A percentile compares a stretch with the other conserved stretches of the same genome.
These are phyloP conservation scores for Congeria kusceri DNA, from an alignment of 2,888 invertebrate species.

Conservation along the genomic window DNA sequence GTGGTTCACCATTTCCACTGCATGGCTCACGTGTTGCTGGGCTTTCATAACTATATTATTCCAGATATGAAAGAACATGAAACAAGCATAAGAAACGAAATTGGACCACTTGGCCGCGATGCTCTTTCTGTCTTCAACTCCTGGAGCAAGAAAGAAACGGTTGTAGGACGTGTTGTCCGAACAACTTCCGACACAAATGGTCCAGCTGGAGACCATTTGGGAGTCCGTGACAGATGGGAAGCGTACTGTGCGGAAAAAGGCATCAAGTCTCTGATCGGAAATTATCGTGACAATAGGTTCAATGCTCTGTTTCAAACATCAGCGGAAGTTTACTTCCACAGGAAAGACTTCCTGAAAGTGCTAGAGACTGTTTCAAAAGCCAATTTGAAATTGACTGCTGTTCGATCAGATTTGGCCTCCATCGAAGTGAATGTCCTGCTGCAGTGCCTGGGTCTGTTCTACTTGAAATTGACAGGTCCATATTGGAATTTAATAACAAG, in stretches of 20 bases:
- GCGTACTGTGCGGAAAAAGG: slow-evolving; percentile 50
- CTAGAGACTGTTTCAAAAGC: slow-evolving; percentile 32
- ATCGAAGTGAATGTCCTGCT: slow-evolving; percentile 29
- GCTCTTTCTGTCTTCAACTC: slow-evolving; percentile 24
- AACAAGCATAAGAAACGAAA: background rate
- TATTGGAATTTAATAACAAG: slow-evolving; percentile 49
- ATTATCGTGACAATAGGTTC: slow-evolving; percentile 17
- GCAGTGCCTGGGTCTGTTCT: slow-evolving; percentile 53
- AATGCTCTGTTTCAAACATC: slow-evolving; percentile 19
- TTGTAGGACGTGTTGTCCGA: slow-evolving; percentile 18
- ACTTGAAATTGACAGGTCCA: slow-evolving; percentile 50
- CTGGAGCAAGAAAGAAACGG: slow-evolving; percentile 46
- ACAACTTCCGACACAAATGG: slow-evolving; percentile 47
- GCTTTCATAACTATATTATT: slow-evolving; percentile 25
- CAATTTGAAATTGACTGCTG: slow-evolving; percentile 51
- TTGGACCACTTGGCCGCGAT: slow-evolving; percentile 45
- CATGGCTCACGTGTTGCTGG: slow-evolving; percentile 48
- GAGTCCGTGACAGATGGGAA: slow-evolving; percentile 53
- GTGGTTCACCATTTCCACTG: slow-evolving; percentile 28
- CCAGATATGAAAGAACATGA: slow-evolving; percentile 22
- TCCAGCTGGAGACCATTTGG: slow-evolving; percentile 49
- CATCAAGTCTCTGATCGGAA: slow-evolving; percentile 31
- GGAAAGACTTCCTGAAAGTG: slow-evolving; percentile 13
- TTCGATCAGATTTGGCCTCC: slow-evolving; percentile 46
- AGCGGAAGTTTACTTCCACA: slow-evolving; percentile 14